These are phyloP conservation scores for Lasius fuliginosus DNA, from an alignment of 2,888 invertebrate species.

Conservation along the genomic window DNA sequence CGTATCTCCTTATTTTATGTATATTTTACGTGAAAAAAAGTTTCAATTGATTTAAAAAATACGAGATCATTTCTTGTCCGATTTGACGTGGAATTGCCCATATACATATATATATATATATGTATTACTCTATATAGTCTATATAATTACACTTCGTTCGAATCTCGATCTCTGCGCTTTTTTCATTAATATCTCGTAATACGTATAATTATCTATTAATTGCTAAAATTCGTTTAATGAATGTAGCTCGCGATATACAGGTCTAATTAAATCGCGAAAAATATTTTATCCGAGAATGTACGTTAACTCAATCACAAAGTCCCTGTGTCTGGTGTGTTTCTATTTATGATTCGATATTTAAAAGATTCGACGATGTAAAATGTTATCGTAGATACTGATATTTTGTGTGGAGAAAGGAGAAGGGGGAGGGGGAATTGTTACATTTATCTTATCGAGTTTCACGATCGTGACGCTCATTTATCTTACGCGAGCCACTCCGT, in stretches of 20 bases:
- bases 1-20: too few relatives aligned
- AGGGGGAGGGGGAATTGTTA: conserved; percentile 31
- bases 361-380: conserved; percentile 29
- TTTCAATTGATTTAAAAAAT: too few relatives aligned
- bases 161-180: neutral
- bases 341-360: conserved; percentile 34
- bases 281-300: conserved; percentile 18
- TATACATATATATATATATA: too few relatives aligned
- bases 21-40: too few relatives aligned
- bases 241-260: conserved; percentile 22
- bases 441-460: conserved; percentile 67
- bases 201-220: conserved; percentile 48
- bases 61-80: too few relatives aligned
- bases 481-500: conserved; percentile 69
- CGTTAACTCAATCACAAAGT: conserved; percentile 43
- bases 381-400: neutral
- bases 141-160: neutral
- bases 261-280: conserved; percentile 42
- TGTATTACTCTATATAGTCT: too few relatives aligned
- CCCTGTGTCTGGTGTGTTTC: neutral
- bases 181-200: conserved; percentile 26
- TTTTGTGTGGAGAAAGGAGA: neutral
- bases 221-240: conserved; percentile 37
- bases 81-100: too few relatives aligned
- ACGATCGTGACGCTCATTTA: conserved; percentile 70